These are phyloP conservation scores for Hippocampus comes DNA, from an alignment of 2,113 vertebrate genomes.

Conservation along the genomic window DNA sequence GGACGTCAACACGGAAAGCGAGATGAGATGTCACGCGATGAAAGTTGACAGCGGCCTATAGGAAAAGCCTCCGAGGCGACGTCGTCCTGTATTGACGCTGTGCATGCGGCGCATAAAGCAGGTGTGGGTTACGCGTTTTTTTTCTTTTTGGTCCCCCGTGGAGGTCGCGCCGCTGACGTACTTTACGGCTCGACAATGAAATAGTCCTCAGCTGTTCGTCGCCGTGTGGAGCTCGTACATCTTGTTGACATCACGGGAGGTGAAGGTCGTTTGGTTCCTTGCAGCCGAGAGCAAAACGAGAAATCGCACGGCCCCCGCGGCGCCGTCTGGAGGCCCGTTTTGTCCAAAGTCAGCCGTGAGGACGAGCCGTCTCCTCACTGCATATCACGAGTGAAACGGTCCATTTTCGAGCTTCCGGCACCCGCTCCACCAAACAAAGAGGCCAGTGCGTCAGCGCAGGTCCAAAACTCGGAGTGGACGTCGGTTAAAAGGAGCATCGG, in stretches of 20 bases:
- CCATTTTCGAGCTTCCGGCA: constrained; percentile 8
- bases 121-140: constrained; percentile 25
- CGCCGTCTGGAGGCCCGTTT: no score
- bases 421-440: constrained; percentile 3
- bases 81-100: constrained; percentile 22
- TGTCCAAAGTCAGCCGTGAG: neutral
- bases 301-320: no score
- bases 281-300: neutral
- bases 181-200: constrained; percentile 19
- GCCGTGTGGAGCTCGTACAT: constrained; percentile 13
- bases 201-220: constrained; percentile 15
- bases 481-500: constrained; percentile 47
- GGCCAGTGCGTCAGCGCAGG: neutral
- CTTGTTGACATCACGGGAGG: constrained; percentile 12
- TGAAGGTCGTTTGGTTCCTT: neutral
- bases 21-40: constrained; percentile 16
- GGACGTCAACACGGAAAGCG: neutral
- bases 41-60: constrained; percentile 51
- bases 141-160: neutral
- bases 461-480: constrained; percentile 4
- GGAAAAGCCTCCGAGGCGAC: constrained; percentile 31
- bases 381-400: neutral
- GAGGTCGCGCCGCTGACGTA: neutral
- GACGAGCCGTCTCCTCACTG: neutral
- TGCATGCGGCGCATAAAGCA: constrained; percentile 12